These are phyloP conservation scores for Stenolophus ochropezus DNA, from an alignment of 2,888 invertebrate genomes.

Conservation along the genomic window DNA sequence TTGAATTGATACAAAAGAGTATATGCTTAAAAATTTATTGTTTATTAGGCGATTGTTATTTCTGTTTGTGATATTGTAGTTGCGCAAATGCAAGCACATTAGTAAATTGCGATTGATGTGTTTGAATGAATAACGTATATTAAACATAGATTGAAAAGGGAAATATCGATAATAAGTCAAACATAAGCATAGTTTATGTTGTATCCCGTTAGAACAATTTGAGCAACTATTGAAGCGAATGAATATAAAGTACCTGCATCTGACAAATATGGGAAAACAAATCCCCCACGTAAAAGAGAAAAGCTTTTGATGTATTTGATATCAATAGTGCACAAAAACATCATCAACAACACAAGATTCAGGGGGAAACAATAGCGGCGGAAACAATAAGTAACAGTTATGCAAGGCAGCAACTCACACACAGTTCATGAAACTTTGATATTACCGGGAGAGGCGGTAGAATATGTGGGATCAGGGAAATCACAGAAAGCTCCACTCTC, in stretches of 20 bases:
- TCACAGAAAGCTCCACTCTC: conserved; percentile 56
- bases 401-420: conserved; percentile 11
- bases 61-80: too few species aligned
- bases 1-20: too few species aligned
- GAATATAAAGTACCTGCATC: not conserved
- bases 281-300: not conserved
- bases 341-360: conserved; percentile 20
- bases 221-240: not conserved
- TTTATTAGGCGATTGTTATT: too few species aligned
- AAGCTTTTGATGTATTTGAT: conserved; percentile 10
- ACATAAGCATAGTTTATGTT: not conserved
- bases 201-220: not conserved
- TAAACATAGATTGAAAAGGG: not conserved
- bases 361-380: conserved; percentile 1
- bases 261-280: not conserved
- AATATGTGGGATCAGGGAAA: conserved; percentile 61
- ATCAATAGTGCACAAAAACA: conserved; percentile 18
- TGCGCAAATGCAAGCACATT: too few species aligned
- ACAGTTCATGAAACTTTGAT: conserved; percentile 56
- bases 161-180: not conserved
- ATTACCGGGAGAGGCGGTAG: conserved; percentile 46
- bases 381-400: conserved; percentile 42
- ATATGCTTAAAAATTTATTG: too few species aligned
- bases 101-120: not conserved
- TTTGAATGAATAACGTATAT: not conserved